A percentile compares a stretch with the other conserved stretches of the same genome.
Conservation (phyloP, 1,140 invertebrate genomes). For the Drosophila busckii region DNA sequence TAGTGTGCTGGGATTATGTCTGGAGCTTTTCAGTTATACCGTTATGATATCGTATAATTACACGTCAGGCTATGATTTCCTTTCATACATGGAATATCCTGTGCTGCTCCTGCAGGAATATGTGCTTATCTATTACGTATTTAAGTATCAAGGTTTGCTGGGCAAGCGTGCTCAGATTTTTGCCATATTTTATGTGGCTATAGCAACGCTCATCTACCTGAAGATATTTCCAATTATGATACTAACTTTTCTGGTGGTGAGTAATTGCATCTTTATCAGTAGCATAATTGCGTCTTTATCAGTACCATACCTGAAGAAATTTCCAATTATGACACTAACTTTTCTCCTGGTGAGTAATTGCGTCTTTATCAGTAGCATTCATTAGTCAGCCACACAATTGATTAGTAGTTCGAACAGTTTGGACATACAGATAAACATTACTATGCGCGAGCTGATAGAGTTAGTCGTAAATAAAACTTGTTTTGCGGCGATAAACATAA, state of each 20-base stretch:
- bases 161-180: constrained; percentile 79
- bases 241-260: constrained; percentile 82
- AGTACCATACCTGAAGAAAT: constrained; percentile 44
- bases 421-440: constrained; percentile 32
- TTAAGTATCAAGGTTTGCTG: constrained; percentile 82
- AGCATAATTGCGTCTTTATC: not conserved
- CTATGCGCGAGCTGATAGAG: not conserved
- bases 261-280: constrained; percentile 61
- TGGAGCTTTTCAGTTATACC: constrained; percentile 82
- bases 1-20: constrained; percentile 60
- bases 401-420: constrained; percentile 26
- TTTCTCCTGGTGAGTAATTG: constrained; percentile 82
- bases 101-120: constrained; percentile 84
- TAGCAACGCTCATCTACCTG: constrained; percentile 80
- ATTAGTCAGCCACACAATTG: too few relatives aligned
- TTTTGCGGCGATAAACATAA: constrained; percentile 20
- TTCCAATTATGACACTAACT: constrained; percentile 81
- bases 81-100: constrained; percentile 86
- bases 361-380: constrained; percentile 1
- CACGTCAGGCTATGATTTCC: constrained; percentile 82
- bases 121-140: constrained; percentile 82
- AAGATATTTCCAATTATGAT: constrained; percentile 81
- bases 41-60: constrained; percentile 85
- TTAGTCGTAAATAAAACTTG: constrained; percentile 28
- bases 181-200: constrained; percentile 79